Conservation (phyloP, 2,113 vertebrate species). For the Bubo scandiacus region DNA sequence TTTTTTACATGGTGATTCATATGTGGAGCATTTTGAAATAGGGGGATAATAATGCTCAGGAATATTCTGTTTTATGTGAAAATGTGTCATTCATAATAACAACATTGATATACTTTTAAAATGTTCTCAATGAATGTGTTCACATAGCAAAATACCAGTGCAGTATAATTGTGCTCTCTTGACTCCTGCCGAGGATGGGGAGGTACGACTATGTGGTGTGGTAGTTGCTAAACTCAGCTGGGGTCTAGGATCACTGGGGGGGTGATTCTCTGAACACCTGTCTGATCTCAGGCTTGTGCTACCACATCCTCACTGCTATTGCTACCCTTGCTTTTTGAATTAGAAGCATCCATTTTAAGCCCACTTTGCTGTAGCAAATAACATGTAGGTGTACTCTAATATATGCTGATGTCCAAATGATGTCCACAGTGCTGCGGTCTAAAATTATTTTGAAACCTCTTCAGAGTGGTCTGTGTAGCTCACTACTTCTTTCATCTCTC, state of each 20-base stretch:
- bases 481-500: background rate
- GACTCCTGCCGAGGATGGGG: background rate
- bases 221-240: background rate
- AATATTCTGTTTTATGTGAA: background rate
- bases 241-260: background rate
- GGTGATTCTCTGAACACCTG: background rate
- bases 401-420: background rate
- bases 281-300: background rate
- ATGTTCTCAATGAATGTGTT: background rate
- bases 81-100: background rate
- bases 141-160: background rate
- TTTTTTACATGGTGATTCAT: background rate
- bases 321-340: background rate
- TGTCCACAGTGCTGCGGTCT: background rate
- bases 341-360: background rate
- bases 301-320: background rate
- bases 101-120: background rate
- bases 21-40: background rate
- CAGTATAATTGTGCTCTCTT: background rate
- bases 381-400: background rate
- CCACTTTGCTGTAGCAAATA: background rate
- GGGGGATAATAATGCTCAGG: background rate
- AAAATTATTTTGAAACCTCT: background rate
- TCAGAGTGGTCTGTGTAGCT: background rate
- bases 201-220: background rate